Conservation (phyloP, 2,113 vertebrate genomes). For the Ceyx melanurus region DNA sequence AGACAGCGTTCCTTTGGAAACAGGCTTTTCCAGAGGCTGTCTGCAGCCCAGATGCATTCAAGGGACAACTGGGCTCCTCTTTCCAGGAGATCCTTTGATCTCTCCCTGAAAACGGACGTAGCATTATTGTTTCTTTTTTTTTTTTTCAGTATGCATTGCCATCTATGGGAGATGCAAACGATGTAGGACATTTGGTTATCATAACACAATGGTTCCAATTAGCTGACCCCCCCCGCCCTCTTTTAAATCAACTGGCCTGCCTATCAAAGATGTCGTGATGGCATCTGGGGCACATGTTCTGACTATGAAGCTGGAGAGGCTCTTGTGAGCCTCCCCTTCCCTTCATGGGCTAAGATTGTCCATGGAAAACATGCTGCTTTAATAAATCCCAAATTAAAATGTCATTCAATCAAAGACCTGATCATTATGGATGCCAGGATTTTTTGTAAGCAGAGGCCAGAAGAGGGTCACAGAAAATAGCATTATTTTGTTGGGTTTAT, state of each 20-base stretch:
- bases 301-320: not conserved
- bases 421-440: not conserved
- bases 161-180: constrained; percentile 36
- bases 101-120: not conserved
- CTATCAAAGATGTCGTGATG: not conserved
- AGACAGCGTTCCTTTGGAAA: not conserved
- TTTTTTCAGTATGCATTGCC: not conserved
- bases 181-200: constrained; percentile 45
- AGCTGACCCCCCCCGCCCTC: not conserved
- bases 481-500: not conserved
- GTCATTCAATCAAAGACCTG: not conserved
- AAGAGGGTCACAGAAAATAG: not conserved
- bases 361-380: not conserved
- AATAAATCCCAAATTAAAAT: constrained; percentile 29
- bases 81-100: constrained; percentile 69
- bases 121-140: not conserved
- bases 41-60: constrained; percentile 76
- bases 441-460: not conserved
- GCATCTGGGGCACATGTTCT: constrained; percentile 13
- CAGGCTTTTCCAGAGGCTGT: constrained; percentile 1
- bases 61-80: constrained; percentile 24
- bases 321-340: not conserved
- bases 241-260: not conserved
- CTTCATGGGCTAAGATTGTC: not conserved
- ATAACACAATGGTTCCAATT: constrained; percentile 24